phyloP scores from a whole-genome alignment of 2,113 vertebrate genomes.

The Lophius piscatorius region DNA sequence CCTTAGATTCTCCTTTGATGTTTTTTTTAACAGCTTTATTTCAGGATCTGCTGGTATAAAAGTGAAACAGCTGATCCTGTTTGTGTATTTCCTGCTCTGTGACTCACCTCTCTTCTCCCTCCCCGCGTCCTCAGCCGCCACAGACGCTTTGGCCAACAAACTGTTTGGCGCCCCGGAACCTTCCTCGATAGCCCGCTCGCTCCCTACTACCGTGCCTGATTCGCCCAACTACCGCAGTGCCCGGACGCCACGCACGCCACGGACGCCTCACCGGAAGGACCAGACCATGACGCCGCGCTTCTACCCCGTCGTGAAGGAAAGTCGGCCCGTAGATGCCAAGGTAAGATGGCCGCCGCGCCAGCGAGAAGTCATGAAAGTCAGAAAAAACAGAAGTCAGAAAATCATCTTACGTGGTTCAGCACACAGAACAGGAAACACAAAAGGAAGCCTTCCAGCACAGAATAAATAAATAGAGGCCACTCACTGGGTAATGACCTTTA shows the following conservation, averaged over 20 bases:
- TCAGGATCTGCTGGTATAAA: background rate
- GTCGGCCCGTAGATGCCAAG: slow-evolving; percentile 94
- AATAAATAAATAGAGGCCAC: too few relatives aligned
- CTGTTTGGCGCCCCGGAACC: slow-evolving; percentile 95
- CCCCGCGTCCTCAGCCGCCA: slow-evolving; percentile 83
- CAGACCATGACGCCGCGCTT: slow-evolving; percentile 92
- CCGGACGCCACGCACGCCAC: slow-evolving; percentile 93
- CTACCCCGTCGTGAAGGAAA: slow-evolving; percentile 98
- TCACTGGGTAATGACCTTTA: too few relatives aligned
- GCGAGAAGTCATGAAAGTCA: too few relatives aligned
- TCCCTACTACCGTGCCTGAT: slow-evolving; percentile 96
- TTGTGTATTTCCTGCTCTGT: background rate
- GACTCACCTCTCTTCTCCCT: background rate
- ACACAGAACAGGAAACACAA: too few relatives aligned
- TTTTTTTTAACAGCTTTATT: background rate
- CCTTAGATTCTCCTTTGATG: too few relatives aligned
- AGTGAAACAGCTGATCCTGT: background rate
- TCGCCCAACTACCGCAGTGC: slow-evolving; percentile 93
- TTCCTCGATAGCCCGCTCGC: slow-evolving; percentile 90
- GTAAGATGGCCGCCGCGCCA: slow-evolving; percentile 62
- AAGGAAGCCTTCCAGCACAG: too few relatives aligned
- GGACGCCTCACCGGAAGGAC: slow-evolving; percentile 95
- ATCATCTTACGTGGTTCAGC: too few relatives aligned
- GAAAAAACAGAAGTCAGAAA: too few relatives aligned
- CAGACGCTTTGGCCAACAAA: slow-evolving; percentile 96